Percentiles rank a stretch among this genome's conserved stretches.
phyloP scores from a whole-genome alignment of 2,888 invertebrate species.

The Ernsta delagoae region DNA sequence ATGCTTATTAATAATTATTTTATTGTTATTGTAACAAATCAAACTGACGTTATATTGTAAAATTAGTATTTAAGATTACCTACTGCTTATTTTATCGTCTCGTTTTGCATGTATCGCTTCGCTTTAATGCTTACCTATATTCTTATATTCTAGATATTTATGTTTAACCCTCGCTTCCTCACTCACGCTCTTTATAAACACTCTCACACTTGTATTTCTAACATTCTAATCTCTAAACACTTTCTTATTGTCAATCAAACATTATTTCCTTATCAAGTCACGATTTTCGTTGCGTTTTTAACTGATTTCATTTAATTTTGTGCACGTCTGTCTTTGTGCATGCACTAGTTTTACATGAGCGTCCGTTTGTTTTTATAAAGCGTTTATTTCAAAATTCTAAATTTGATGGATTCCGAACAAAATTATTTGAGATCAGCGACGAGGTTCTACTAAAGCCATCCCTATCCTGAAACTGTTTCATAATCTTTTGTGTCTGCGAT shows the following conservation, averaged over 20 bases:
- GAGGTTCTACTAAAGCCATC: slow-evolving; percentile 68
- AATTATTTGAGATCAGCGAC: slow-evolving; percentile 84
- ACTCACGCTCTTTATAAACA: slow-evolving; percentile 41
- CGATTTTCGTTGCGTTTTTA: slow-evolving; percentile 20
- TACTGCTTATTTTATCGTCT: slow-evolving; percentile 36
- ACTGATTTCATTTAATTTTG: slow-evolving; percentile 82
- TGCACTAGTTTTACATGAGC: slow-evolving; percentile 50
- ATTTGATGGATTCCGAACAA: slow-evolving; percentile 49
- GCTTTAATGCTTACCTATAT: slow-evolving; percentile 39
- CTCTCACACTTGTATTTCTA: slow-evolving; percentile 36
- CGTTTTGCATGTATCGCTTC: slow-evolving; percentile 45
- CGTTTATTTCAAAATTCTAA: slow-evolving; percentile 30
- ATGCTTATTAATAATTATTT: no score
- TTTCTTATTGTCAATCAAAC: slow-evolving; percentile 48
- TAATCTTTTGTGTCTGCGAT: slow-evolving; percentile 52
- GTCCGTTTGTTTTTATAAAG: slow-evolving; percentile 56
- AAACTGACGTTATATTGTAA: slow-evolving; percentile 49
- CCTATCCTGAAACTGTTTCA: slow-evolving; percentile 49
- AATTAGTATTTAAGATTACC: slow-evolving; percentile 19
- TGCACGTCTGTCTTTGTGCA: slow-evolving; percentile 65
- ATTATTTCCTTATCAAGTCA: slow-evolving; percentile 47
- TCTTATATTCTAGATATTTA: slow-evolving; percentile 33
- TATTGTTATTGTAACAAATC: slow-evolving; percentile 25
- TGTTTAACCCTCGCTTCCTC: slow-evolving; percentile 50
- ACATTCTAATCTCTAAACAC: slow-evolving; percentile 40